Percentiles rank a stretch among this genome's conserved stretches.
These are phyloP conservation scores for Anhinga rufa DNA, from an alignment of 2,113 vertebrate species.

Conservation along the genomic window DNA sequence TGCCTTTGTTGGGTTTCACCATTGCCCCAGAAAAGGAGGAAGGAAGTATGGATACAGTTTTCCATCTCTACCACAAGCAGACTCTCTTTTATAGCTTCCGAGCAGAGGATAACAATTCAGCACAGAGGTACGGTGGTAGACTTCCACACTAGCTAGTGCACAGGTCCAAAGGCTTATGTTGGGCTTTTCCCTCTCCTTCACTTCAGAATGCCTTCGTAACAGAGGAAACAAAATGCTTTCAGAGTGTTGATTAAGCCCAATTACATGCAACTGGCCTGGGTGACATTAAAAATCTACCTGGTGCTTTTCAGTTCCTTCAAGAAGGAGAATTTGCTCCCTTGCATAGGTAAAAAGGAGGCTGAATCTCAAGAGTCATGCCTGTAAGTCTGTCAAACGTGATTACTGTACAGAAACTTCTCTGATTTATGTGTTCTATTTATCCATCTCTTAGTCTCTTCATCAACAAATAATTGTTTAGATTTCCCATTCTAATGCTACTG, in stretches of 20 bases:
- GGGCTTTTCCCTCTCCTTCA: not conserved
- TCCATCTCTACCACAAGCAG: constrained; percentile 97
- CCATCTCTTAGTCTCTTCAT: not conserved
- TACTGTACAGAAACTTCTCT: not conserved
- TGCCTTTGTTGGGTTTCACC: constrained; percentile 94
- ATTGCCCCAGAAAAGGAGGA: constrained; percentile 82
- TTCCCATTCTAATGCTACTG: not conserved
- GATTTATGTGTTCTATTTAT: not conserved
- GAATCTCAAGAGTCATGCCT: not conserved
- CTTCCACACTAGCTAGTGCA: not conserved
- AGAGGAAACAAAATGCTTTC: not conserved
- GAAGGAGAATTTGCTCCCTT: not conserved
- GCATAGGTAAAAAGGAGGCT: not conserved
- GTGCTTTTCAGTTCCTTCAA: not conserved
- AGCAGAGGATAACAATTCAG: constrained; percentile 84
- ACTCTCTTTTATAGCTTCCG: constrained; percentile 92
- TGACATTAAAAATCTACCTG: not conserved
- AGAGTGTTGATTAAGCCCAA: not conserved
- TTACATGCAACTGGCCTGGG: not conserved
- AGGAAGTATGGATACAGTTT: constrained; percentile 75
- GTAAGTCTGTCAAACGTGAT: not conserved
- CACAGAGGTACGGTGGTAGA: constrained; percentile 80
- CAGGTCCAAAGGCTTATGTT: not conserved
- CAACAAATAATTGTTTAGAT: not conserved
- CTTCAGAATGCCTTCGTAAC: not conserved